Evolutionary conservation across 64 coral and sea anemone species (phyloP), one percentile per base, ranked within the genome.

Genomic region (Platygyra sinensis): DNA sequence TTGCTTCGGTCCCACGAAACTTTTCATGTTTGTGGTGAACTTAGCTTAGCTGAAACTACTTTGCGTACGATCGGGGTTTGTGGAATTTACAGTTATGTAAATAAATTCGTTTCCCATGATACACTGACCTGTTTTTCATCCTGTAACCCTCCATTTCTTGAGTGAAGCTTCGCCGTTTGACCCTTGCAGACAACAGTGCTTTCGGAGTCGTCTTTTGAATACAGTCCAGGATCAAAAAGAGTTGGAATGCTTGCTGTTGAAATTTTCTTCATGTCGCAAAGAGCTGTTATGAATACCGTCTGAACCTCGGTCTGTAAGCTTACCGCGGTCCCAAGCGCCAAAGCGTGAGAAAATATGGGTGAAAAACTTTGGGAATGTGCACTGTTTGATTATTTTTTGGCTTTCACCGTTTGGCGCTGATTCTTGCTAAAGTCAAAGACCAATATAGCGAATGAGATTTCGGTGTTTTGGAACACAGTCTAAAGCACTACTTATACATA

Each of bases 81-180:
- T 29, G 73, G 73, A 75, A 75, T 75, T 75, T 75, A 5, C 36
- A 24, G 10, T 24, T 76, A 31, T 18, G 0, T 7, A 27, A 46
- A 55, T 27, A 67, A 67, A 67, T 19, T 74, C 17, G 76, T 79
- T 62, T 10, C 60, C 4, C 28, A 18, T 10, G 16, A 19, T 0
- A 16, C 2, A 49, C 61, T 46, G 10, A 84, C 80, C 80, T 38
- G 80, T 50, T 62, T 84, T 49, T 69, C 80, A 84, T 69, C 62
- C 6, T 84, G 31, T 24, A 69, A 84, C 8, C 60, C 10, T 67
- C 80, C 80, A 71, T 17, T 20, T 20, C 80, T 28, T 24, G 80
- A 64, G 33, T 84, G 80, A 46, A 84, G 80, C 49, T 84, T 84
- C n/a, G 62, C 80, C 8, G 80, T 84, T 46, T 38, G 30, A 8